These are phyloP conservation scores for Biston betularia DNA, from an alignment of 2,888 invertebrate genomes.

Conservation along the genomic window DNA sequence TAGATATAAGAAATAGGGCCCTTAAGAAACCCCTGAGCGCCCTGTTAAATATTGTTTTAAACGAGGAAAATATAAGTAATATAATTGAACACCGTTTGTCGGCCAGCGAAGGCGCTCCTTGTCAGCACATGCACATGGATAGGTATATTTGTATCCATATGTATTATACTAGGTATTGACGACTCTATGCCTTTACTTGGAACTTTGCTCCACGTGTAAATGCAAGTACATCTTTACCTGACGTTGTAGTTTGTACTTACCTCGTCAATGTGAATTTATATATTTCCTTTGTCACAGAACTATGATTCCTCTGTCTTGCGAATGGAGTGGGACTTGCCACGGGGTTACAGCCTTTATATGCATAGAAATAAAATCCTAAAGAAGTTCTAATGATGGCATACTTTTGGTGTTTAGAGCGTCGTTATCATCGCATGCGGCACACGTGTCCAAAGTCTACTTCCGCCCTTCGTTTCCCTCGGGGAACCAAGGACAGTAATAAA, in stretches of 20 bases:
- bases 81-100: slow-evolving; percentile 53
- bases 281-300: slow-evolving; percentile 59
- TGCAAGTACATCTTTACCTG: slow-evolving; percentile 47
- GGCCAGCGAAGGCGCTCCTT: slow-evolving; percentile 31
- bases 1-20: no score
- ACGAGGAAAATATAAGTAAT: slow-evolving; percentile 64
- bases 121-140: slow-evolving; percentile 50
- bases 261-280: slow-evolving; percentile 63
- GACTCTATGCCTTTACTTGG: slow-evolving; percentile 56
- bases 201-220: slow-evolving; percentile 72
- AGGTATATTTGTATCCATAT: slow-evolving; percentile 51
- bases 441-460: slow-evolving; percentile 77
- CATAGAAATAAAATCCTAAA: slow-evolving; percentile 37
- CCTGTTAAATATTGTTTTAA: slow-evolving; percentile 40
- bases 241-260: slow-evolving; percentile 67
- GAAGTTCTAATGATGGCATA: slow-evolving; percentile 37
- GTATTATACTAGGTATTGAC: slow-evolving; percentile 14
- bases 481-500: slow-evolving; percentile 75
- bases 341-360: slow-evolving; percentile 43
- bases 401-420: slow-evolving; percentile 52
- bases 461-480: slow-evolving; percentile 76
- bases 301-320: slow-evolving; percentile 52
- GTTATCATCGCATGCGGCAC: slow-evolving; percentile 76
- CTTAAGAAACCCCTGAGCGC: slow-evolving; percentile 7
- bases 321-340: slow-evolving; percentile 32